A percentile compares a stretch with the other conserved stretches of the same genome.
phyloP scores from a whole-genome alignment of 2,888 invertebrate species.

The Plagodis dolabraria region DNA sequence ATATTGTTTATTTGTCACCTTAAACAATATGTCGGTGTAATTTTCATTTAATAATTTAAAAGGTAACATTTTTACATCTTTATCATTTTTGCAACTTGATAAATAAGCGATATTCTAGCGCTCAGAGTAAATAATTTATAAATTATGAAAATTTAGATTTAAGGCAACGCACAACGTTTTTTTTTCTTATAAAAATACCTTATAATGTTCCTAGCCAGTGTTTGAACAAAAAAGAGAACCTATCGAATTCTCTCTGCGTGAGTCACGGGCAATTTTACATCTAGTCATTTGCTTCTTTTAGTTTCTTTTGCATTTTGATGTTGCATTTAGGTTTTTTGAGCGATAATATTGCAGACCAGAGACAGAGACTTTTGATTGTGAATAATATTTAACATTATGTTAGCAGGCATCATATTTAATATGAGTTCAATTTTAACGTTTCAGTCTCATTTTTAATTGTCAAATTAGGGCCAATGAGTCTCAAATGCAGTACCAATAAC shows the following conservation, averaged over 20 bases:
- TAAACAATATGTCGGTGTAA: slow-evolving; percentile 13
- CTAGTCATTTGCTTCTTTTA: slow-evolving; percentile 4
- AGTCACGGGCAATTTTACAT: slow-evolving; percentile 7
- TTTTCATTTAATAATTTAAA: too few species aligned
- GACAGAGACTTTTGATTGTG: too few species aligned
- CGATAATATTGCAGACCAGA: slow-evolving; percentile 1
- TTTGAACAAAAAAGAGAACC: neutral
- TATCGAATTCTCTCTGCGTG: neutral
- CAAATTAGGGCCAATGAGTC: slow-evolving; percentile 40
- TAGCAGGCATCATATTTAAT: neutral
- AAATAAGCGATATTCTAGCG: too few species aligned
- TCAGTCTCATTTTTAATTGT: slow-evolving; percentile 28
- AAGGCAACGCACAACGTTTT: too few species aligned
- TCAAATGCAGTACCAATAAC: slow-evolving; percentile 41
- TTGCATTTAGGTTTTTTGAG: neutral
- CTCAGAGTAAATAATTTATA: too few species aligned
- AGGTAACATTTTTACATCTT: too few species aligned
- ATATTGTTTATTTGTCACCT: slow-evolving; percentile 15
- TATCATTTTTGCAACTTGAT: too few species aligned
- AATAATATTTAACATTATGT: too few species aligned
- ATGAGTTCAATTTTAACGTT: neutral
- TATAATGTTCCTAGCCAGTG: too few species aligned
- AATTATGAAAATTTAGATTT: too few species aligned
- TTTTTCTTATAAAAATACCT: too few species aligned
- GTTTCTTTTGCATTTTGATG: neutral